Evolutionary conservation across 2,113 vertebrate species (phyloP), one percentile per base, ranked within the genome.

Genomic region (Erythrocercus mccallii): DNA sequence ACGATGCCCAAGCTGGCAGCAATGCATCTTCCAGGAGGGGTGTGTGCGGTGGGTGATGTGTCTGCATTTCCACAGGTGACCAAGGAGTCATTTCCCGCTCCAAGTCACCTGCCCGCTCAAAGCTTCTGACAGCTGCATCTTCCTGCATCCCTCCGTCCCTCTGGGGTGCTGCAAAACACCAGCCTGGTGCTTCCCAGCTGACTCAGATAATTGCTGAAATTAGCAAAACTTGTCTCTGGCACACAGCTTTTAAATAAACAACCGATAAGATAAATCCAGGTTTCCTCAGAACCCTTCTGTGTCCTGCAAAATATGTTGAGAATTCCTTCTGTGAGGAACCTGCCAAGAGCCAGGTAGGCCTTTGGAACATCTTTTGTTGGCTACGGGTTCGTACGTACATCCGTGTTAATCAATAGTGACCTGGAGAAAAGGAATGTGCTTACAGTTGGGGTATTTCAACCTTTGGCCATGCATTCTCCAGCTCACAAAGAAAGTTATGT

Each of bases 201-300:
- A 96, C 79, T 94, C 95, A 95, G 74, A 6, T 92, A 96, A 94
- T 94, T 70, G 62, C 87, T n/a, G 68, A 85, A 88, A 94, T 95
- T 94, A 93, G 58, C 30, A 88, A 80, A 91, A 95, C 81, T 31
- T 19, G 19, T 18, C 6, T 51, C 60, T 5, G 2, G 31, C 47
- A 14, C 50, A 14, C 62, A 88, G 73, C 87, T 80, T 80, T 85
- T 69, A 62, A 65, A 72, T 69, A 65, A 72, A 82, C 47, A 72
- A 10, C 27, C 42, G 1, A 10, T 40, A 15, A 42, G 38, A 4
- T 50, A 64, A 71, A 0, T 2, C 14, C 20, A 10, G 57, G n/a
- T 33, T 72, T 87, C 16, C 31, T 66, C 23, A 12, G 28, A 20
- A 28, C 14, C 21, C 22, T 10, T 24, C 2, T 24, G 37, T 44